Conservation (phyloP, 1,140 invertebrate species). For the Apolygus lucorum region DNA sequence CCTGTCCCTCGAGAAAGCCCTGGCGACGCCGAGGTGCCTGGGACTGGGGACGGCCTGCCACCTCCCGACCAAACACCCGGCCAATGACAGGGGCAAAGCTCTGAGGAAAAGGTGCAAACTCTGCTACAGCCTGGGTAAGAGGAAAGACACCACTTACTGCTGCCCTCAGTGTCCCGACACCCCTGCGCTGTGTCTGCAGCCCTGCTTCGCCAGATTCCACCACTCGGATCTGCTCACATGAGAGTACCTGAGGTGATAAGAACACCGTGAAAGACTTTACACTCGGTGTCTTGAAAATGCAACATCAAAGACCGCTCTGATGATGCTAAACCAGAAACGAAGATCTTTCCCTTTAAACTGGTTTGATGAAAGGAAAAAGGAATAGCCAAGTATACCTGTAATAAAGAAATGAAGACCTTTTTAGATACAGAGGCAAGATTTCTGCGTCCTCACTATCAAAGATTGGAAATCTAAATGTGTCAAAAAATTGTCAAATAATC, state of each 20-base stretch:
- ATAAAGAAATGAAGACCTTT: not conserved
- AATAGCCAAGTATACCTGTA: not conserved
- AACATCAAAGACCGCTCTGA: not conserved
- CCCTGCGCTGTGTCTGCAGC: slow-evolving; percentile 16
- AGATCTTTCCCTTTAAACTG: too few relatives aligned
- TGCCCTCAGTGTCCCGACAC: slow-evolving; percentile 20
- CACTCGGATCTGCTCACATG: slow-evolving; percentile 17
- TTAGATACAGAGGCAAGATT: not conserved
- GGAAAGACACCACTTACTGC: slow-evolving; percentile 20
- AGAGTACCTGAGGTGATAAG: not conserved
- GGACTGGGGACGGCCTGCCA: not conserved
- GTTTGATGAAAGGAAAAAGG: not conserved
- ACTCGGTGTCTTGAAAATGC: not conserved
- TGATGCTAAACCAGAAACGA: too few relatives aligned
- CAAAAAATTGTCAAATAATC: not conserved
- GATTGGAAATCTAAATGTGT: not conserved
- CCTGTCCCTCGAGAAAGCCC: slow-evolving; percentile 10
- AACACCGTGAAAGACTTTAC: not conserved
- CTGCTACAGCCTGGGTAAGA: slow-evolving; percentile 17
- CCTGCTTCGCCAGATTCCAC: slow-evolving; percentile 12
- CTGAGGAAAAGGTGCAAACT: slow-evolving; percentile 16
- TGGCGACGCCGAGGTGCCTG: not conserved
- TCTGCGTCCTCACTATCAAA: not conserved
- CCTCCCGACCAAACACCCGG: slow-evolving; percentile 7
- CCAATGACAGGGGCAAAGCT: slow-evolving; percentile 14